These are phyloP conservation scores for Bombylius major DNA, from an alignment of 2,888 invertebrate species.

Conservation along the genomic window DNA sequence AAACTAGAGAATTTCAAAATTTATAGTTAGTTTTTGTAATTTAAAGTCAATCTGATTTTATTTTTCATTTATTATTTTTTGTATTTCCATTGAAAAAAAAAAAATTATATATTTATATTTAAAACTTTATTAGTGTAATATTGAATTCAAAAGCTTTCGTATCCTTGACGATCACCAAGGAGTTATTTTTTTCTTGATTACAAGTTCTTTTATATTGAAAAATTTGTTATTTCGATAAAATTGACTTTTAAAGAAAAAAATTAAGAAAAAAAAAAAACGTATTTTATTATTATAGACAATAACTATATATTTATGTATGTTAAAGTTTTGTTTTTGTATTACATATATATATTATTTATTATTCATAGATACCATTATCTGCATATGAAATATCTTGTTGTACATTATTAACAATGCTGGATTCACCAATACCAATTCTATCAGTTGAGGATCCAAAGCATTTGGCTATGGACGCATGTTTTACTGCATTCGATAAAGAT, in stretches of 20 bases:
- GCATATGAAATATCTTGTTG: conserved; percentile 13
- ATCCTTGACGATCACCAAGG: background rate
- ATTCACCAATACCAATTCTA: conserved; percentile 32
- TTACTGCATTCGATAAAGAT: conserved; percentile 81
- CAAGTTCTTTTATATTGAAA: background rate
- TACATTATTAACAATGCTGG: conserved; percentile 16
- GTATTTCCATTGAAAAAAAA: no score
- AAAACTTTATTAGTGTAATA: no score
- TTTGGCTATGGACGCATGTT: conserved; percentile 78
- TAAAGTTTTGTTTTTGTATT: background rate
- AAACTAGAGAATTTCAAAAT: no score
- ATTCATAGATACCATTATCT: conserved; percentile 8
- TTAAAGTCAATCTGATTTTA: no score
- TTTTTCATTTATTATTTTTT: no score
- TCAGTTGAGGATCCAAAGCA: conserved; percentile 42
- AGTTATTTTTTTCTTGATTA: background rate
- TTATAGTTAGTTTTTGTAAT: no score
- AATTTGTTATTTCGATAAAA: conserved; percentile 8
- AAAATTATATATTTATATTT: no score
- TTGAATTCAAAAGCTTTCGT: background rate
- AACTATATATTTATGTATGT: background rate
- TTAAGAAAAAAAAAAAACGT: background rate
- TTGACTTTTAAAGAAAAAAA: background rate
- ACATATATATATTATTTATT: conserved; percentile 1
- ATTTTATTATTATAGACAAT: background rate